Percentiles rank a stretch among this genome's conserved stretches.
Evolutionary conservation across 2,113 vertebrate genomes (phyloP).

Genomic region (Oryctolagus cuniculus): mOryCun1.1 NC_091436.1:76348501-76349000

Average conservation of each 20-base stretch:
- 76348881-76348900: background rate
- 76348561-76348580: background rate
- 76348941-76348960: background rate
- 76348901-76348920: background rate
- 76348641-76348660: constrained; percentile 23
- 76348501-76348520: background rate
- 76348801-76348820: background rate
- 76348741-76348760: background rate
- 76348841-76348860: background rate
- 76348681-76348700: background rate
- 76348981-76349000: background rate
- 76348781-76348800: background rate
- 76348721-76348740: background rate
- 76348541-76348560: background rate
- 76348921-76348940: background rate
- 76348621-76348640: background rate
- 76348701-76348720: constrained; percentile 28
- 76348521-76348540: constrained; percentile 15
- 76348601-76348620: constrained; percentile 48
- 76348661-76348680: background rate
- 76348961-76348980: background rate
- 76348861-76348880: background rate
- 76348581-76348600: constrained; percentile 3
- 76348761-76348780: background rate
- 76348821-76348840: background rate